Evolutionary conservation across 2,797 vertebrate species (phyloP).

Genomic region (Bradypus variegatus): DNA sequence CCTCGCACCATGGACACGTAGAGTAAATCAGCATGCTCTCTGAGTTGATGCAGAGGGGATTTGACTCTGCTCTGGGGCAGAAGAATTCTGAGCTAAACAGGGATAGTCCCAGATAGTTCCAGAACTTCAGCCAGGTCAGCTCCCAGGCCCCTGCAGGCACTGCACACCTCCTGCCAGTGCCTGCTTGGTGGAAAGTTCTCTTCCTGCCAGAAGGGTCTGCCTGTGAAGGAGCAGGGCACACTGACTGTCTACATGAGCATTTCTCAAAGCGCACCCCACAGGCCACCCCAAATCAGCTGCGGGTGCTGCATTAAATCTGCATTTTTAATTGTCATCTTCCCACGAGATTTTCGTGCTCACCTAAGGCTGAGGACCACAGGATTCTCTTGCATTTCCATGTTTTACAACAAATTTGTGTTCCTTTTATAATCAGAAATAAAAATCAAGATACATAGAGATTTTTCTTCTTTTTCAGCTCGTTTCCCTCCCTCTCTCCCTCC

Average conservation of each 20-base stretch:
- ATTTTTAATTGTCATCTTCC: not conserved
- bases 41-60: rapidly evolving
- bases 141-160: not conserved
- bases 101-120: not conserved
- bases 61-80: not conserved
- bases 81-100: not conserved
- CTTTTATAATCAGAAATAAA: not conserved
- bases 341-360: not conserved
- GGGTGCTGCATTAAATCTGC: not conserved
- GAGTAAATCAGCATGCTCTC: rapidly evolving
- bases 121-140: rapidly evolving
- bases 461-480: not conserved
- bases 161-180: rapidly evolving
- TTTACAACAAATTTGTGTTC: not conserved
- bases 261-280: not conserved
- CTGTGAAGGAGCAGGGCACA: not conserved
- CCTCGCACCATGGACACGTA: rapidly evolving
- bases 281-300: not conserved
- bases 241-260: not conserved
- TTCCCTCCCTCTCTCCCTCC: not conserved
- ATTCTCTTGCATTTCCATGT: not conserved
- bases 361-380: not conserved
- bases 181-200: not conserved
- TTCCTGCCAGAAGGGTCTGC: not conserved
- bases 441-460: not conserved